Percentiles rank a stretch among this genome's conserved stretches.
Evolutionary conservation across 2,113 vertebrate species (phyloP).

Genomic region (Brachypodius melanocephalos): DNA sequence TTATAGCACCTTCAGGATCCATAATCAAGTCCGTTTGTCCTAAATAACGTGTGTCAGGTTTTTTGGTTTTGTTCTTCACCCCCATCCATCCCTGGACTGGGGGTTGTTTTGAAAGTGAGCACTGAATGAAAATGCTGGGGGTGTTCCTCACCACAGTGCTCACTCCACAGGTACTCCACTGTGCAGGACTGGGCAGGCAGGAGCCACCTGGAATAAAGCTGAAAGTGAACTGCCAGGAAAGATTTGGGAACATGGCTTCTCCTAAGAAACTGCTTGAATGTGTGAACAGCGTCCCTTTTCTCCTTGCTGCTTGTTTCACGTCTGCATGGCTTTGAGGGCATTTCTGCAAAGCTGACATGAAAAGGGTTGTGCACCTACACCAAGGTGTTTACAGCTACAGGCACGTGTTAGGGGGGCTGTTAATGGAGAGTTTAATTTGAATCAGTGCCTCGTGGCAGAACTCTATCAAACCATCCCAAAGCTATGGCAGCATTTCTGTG

Average conservation of each 20-base stretch:
- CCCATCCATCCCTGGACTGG: not conserved
- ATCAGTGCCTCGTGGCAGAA: not conserved
- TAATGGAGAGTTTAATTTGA: not conserved
- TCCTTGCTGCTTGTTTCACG: not conserved
- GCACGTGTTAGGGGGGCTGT: fast-evolving
- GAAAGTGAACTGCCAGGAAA: not conserved
- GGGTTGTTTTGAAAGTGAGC: not conserved
- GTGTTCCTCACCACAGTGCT: not conserved
- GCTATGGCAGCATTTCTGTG: not conserved
- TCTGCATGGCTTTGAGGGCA: not conserved
- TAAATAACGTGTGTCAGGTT: not conserved
- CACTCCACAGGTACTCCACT: not conserved
- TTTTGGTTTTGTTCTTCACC: not conserved
- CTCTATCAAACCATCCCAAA: not conserved
- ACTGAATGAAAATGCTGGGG: not conserved
- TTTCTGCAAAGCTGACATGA: not conserved
- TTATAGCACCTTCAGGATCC: constrained; percentile 36
- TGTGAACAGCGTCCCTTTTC: not conserved
- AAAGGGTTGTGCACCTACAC: not conserved
- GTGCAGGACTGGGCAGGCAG: not conserved
- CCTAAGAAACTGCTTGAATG: not conserved
- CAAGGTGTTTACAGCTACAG: not conserved
- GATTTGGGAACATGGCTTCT: not conserved
- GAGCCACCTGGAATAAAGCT: not conserved
- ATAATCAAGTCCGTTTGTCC: not conserved